Evolutionary conservation across 2,113 vertebrate genomes (phyloP).

Genomic region (pig (Sus scrofa)): T2T-Sscrofa CM000815.6:107341001-107341500

Average conservation of each 20-base stretch:
- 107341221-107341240: not conserved
- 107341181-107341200: not conserved
- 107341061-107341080: not conserved
- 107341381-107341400: not conserved
- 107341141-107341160: not conserved
- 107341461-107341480: conserved; percentile 30
- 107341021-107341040: conserved; percentile 10
- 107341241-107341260: not conserved
- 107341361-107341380: not conserved
- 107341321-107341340: conserved; percentile 1
- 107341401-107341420: conserved; percentile 26
- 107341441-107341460: conserved; percentile 34
- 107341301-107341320: not conserved
- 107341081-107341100: not conserved
- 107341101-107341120: not conserved
- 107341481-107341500: not conserved
- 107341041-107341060: not conserved
- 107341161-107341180: not conserved
- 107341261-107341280: not conserved
- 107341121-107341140: not conserved
- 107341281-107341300: not conserved
- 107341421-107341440: conserved; percentile 38
- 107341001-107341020: conserved; percentile 24
- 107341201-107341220: not conserved
- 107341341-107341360: conserved; percentile 34